Conservation (phyloP, 2,888 invertebrate genomes). For the Brachypterus glaber region DNA sequence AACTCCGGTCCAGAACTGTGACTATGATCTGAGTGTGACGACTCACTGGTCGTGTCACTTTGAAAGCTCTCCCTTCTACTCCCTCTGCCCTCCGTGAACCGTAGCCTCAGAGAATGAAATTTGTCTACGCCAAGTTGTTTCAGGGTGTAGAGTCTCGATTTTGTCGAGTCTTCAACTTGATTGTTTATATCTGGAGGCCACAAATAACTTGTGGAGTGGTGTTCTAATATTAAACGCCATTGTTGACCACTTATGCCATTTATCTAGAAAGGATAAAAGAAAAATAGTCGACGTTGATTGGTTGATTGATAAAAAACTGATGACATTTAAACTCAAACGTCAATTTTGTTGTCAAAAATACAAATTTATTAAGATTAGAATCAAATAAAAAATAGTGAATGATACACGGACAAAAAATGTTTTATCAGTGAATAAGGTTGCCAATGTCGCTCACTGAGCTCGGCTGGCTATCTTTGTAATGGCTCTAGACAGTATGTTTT, state of each 20-base stretch:
- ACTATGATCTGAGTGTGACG: constrained; percentile 28
- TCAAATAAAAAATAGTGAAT: no score
- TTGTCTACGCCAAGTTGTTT: constrained; percentile 63
- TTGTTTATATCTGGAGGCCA: constrained; percentile 47
- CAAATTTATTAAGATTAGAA: no score
- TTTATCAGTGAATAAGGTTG: no score
- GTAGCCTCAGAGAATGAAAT: constrained; percentile 53
- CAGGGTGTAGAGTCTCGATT: constrained; percentile 52
- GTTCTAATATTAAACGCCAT: constrained; percentile 74
- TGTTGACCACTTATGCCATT: constrained; percentile 54
- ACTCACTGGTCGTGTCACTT: constrained; percentile 36
- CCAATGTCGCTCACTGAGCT: no score
- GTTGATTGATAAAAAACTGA: no score
- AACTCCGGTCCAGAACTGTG: constrained; percentile 34
- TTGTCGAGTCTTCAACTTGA: constrained; percentile 35
- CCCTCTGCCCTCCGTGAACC: constrained; percentile 46
- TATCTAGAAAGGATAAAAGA: constrained; percentile 27
- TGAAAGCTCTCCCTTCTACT: constrained; percentile 33
- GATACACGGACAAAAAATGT: no score
- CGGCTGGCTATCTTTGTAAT: no score
- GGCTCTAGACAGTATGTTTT: no score
- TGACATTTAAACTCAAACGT: no score
- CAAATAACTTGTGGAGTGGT: constrained; percentile 61
- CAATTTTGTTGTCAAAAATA: no score
- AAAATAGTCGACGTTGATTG: constrained; percentile 2